Conservation (phyloP, 2,888 invertebrate species). For the Euplexia lucipara region DNA sequence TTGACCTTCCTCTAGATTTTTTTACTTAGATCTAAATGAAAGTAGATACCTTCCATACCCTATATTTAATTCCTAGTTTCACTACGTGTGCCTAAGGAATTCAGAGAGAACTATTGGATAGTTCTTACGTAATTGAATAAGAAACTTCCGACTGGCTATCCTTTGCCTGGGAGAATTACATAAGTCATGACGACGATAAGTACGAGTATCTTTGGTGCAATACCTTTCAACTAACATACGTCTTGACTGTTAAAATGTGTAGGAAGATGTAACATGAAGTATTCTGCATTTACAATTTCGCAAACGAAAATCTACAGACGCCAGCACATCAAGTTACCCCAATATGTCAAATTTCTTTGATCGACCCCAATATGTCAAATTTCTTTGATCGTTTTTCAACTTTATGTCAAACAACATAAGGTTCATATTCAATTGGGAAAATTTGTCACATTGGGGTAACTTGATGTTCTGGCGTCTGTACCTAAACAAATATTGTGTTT, state of each 20-base stretch:
- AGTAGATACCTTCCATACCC: constrained; percentile 8
- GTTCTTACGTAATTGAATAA: constrained; percentile 53
- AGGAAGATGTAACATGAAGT: background rate
- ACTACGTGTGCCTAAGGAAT: constrained; percentile 32
- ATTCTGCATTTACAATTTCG: too few species aligned
- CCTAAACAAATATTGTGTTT: too few species aligned
- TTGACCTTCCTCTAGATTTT: constrained; percentile 7
- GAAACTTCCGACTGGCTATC: constrained; percentile 35
- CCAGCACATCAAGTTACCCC: too few species aligned
- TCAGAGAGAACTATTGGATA: constrained; percentile 44
- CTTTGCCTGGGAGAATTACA: constrained; percentile 34
- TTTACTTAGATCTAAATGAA: constrained; percentile 17
- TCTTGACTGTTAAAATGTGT: constrained; percentile 17
- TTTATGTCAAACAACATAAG: too few species aligned
- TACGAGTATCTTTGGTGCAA: constrained; percentile 19
- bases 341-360: too few species aligned
- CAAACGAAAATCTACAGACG: too few species aligned
- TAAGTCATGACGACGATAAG: constrained; percentile 34
- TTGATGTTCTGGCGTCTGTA: too few species aligned
- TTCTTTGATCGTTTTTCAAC: too few species aligned
- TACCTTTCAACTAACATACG: constrained; percentile 28
- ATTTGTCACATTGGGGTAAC: too few species aligned
- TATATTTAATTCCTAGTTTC: constrained; percentile 49
- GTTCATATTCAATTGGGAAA: too few species aligned
- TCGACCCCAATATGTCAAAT: too few species aligned